Conservation (phyloP, 2,888 invertebrate species). For the Schizotus pectinicornis region DNA sequence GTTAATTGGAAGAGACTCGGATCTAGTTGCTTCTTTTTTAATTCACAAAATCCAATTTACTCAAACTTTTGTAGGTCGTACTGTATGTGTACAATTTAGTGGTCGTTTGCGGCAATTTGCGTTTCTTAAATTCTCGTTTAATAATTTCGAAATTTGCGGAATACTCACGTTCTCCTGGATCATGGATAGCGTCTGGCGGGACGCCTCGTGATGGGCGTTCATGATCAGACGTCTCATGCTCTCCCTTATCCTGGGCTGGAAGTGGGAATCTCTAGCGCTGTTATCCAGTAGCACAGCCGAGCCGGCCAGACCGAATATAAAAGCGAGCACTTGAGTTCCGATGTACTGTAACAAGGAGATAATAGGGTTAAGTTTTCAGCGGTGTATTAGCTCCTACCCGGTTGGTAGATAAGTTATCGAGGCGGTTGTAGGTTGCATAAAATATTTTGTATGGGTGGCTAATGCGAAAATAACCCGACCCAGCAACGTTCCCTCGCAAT, state of each 20-base stretch:
- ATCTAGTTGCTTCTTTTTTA: neutral
- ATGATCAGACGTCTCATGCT: slow-evolving; percentile 76
- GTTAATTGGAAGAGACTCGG: too few relatives aligned
- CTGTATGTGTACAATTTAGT: too few relatives aligned
- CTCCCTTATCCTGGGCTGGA: slow-evolving; percentile 77
- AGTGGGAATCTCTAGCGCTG: slow-evolving; percentile 79
- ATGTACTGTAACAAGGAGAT: slow-evolving; percentile 67
- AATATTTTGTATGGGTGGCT: neutral
- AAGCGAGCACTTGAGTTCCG: slow-evolving; percentile 73
- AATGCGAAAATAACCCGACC: too few relatives aligned
- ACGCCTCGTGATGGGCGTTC: slow-evolving; percentile 75
- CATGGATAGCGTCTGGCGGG: slow-evolving; percentile 72
- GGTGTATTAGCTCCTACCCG: neutral
- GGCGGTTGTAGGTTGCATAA: neutral
- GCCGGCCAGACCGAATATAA: slow-evolving; percentile 75
- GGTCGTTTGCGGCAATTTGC: neutral
- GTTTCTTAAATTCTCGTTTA: too few relatives aligned
- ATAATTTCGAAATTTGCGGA: neutral
- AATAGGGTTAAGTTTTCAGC: neutral
- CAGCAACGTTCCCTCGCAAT: too few relatives aligned
- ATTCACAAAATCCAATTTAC: slow-evolving; percentile 7
- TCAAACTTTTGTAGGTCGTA: too few relatives aligned
- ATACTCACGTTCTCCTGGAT: slow-evolving; percentile 83
- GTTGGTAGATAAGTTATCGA: neutral
- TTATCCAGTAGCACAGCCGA: slow-evolving; percentile 79